Evolutionary conservation across 2,888 invertebrate species (phyloP).

Genomic region (Atrina japonica): DNA sequence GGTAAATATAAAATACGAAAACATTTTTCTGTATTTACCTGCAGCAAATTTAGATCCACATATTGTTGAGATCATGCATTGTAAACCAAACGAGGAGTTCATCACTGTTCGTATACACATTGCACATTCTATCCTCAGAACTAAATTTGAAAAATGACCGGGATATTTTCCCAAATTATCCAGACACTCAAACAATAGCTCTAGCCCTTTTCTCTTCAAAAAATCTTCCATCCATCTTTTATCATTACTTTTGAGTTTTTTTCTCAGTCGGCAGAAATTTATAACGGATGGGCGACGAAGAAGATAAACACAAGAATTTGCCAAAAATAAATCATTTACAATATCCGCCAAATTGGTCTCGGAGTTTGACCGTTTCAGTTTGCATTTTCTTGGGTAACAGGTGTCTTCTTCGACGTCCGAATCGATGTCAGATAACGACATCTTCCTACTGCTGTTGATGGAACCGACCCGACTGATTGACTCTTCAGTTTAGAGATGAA

Average conservation of each 20-base stretch:
- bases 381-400: not conserved
- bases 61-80: constrained; percentile 95
- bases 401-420: constrained; percentile 28
- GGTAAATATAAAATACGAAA: no score
- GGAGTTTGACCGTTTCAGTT: constrained; percentile 43
- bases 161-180: constrained; percentile 57
- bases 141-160: constrained; percentile 60
- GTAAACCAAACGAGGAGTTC: constrained; percentile 95
- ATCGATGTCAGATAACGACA: not conserved
- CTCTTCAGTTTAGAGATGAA: no score
- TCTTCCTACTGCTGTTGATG: no score
- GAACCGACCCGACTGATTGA: no score
- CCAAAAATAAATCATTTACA: constrained; percentile 59
- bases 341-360: constrained; percentile 63
- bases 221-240: constrained; percentile 74
- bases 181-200: constrained; percentile 71
- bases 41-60: constrained; percentile 94
- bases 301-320: constrained; percentile 64
- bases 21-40: no score
- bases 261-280: constrained; percentile 69
- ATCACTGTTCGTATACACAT: constrained; percentile 82
- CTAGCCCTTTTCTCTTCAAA: constrained; percentile 70
- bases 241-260: constrained; percentile 67
- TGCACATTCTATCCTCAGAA: constrained; percentile 74
- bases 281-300: constrained; percentile 70